A percentile compares a stretch with the other conserved stretches of the same genome.
These are phyloP conservation scores for Phortica variegata DNA, from an alignment of 1,140 invertebrate species.

Conservation along the genomic window DNA sequence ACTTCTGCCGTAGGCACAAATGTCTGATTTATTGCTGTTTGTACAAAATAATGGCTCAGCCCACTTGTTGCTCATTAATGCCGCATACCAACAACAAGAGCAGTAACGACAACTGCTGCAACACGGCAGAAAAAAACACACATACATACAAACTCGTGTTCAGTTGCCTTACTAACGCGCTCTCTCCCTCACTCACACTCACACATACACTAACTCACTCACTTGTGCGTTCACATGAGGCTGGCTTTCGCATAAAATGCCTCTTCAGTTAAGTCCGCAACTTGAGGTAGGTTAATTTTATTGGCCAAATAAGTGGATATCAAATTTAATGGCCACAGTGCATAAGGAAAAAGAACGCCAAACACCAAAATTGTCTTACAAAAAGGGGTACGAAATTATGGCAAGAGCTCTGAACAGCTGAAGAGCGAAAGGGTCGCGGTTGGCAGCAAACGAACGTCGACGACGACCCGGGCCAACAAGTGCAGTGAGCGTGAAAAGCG, in stretches of 20 bases:
- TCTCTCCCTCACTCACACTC: too few species aligned
- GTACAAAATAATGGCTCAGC: slow-evolving; percentile 12
- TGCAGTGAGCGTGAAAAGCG: slow-evolving; percentile 24
- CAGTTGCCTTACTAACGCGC: too few species aligned
- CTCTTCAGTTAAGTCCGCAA: slow-evolving; percentile 7
- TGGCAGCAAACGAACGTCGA: neutral
- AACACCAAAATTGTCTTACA: slow-evolving; percentile 3
- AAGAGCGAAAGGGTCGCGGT: neutral
- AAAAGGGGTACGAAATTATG: slow-evolving; percentile 3
- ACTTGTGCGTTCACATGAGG: neutral
- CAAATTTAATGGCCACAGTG: slow-evolving; percentile 45
- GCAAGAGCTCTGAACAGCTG: neutral
- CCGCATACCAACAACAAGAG: neutral
- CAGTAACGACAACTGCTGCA: too few species aligned
- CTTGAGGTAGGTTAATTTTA: slow-evolving; percentile 55
- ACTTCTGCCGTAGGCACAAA: neutral
- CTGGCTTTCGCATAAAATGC: neutral
- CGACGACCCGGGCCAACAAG: neutral
- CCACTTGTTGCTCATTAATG: slow-evolving; percentile 8
- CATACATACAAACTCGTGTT: too few species aligned
- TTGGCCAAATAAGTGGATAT: slow-evolving; percentile 54
- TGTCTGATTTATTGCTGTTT: slow-evolving; percentile 12
- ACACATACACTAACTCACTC: too few species aligned
- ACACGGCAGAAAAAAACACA: too few species aligned
- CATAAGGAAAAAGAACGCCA: slow-evolving; percentile 13